Evolutionary conservation across 2,888 invertebrate genomes (phyloP).

Genomic region (Ethmia dodecea): DNA sequence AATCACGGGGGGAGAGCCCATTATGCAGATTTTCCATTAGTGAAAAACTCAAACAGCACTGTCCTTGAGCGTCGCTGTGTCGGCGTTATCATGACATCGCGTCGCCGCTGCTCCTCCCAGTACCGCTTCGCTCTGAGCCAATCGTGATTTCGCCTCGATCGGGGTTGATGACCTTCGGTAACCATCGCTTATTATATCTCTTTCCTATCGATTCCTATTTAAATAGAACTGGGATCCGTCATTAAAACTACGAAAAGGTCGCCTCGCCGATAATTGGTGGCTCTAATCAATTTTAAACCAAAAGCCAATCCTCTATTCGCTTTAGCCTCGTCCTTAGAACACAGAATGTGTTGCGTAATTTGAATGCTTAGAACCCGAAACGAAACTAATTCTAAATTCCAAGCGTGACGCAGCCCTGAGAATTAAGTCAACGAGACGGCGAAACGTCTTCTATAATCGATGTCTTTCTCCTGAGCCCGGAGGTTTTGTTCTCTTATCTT

Average conservation of each 20-base stretch:
- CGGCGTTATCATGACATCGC: slow-evolving; percentile 26
- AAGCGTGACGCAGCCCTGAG: slow-evolving; percentile 11
- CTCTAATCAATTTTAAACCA: too few species aligned
- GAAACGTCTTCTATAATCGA: slow-evolving; percentile 23
- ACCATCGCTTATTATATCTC: background rate
- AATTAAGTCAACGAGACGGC: slow-evolving; percentile 18
- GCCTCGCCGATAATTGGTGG: background rate
- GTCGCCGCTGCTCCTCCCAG: slow-evolving; percentile 1
- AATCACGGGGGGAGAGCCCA: slow-evolving; percentile 57
- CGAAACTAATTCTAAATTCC: slow-evolving; percentile 4
- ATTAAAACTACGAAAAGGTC: background rate
- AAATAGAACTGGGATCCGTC: background rate
- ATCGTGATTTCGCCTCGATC: slow-evolving; percentile 17
- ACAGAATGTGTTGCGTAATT: too few species aligned
- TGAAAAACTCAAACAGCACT: slow-evolving; percentile 48
- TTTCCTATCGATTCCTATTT: slow-evolving; percentile 3
- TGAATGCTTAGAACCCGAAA: too few species aligned
- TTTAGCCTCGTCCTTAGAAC: too few species aligned
- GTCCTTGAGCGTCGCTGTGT: slow-evolving; percentile 19
- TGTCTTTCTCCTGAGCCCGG: slow-evolving; percentile 21
- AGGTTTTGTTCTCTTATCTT: slow-evolving; percentile 27
- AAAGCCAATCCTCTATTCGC: too few species aligned
- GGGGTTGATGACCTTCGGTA: slow-evolving; percentile 10
- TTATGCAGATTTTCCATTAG: slow-evolving; percentile 73
- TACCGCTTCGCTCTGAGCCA: slow-evolving; percentile 7